phyloP scores from a whole-genome alignment of 1,140 invertebrate genomes.

The Pollicipes pollicipes region DNA sequence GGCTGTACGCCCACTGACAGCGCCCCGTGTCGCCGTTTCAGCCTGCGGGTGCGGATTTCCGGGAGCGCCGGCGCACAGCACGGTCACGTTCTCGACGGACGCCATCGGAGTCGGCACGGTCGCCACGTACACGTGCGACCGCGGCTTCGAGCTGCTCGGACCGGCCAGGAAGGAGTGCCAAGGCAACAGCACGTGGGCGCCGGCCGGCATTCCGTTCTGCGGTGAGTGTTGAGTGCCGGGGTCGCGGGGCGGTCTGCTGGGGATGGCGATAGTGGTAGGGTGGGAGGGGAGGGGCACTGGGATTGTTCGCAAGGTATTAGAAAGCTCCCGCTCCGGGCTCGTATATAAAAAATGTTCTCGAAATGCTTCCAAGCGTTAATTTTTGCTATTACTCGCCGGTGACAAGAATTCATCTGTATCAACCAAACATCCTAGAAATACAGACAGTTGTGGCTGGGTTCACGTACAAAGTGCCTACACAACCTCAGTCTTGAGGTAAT shows the following conservation, averaged over 20 bases:
- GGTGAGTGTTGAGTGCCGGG: no score
- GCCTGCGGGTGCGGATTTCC: slow-evolving; percentile 51
- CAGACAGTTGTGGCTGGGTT: no score
- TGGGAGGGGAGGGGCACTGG: slow-evolving; percentile 10
- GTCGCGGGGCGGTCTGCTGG: no score
- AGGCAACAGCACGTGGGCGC: slow-evolving; percentile 58
- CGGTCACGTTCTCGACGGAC: slow-evolving; percentile 55
- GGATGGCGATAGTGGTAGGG: slow-evolving; percentile 12
- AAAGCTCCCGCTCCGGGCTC: background rate
- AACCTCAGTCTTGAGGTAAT: no score
- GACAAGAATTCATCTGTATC: no score
- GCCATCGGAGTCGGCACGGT: slow-evolving; percentile 44
- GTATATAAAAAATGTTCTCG: no score
- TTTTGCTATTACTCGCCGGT: no score
- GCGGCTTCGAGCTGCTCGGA: slow-evolving; percentile 76
- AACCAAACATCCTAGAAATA: no score
- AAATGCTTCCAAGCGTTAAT: no score
- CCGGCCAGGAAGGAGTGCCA: slow-evolving; percentile 58
- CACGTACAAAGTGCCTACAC: no score
- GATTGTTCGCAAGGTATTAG: background rate
- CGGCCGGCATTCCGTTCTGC: slow-evolving; percentile 81
- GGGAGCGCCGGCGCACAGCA: slow-evolving; percentile 77
- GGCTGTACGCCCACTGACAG: no score
- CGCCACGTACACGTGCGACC: slow-evolving; percentile 70
- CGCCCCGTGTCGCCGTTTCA: no score